phyloP scores from a whole-genome alignment of 2,797 vertebrate species.

The Adelosebastes latens region DNA sequence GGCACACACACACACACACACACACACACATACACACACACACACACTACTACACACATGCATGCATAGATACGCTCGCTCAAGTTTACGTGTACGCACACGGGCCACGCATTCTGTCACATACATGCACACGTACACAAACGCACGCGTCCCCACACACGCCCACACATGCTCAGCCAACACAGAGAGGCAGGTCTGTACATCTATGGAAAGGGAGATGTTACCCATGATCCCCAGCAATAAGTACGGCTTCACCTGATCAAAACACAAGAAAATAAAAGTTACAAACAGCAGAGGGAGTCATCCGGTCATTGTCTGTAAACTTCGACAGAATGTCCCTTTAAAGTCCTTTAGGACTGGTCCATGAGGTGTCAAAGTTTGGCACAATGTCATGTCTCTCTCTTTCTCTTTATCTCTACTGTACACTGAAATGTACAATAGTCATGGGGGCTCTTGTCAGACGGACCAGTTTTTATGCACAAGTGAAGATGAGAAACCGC shows the following conservation, averaged over 20 bases:
- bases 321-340: constrained; percentile 73
- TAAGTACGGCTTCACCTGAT: constrained; percentile 79
- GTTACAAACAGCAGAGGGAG: constrained; percentile 80
- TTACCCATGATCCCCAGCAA: constrained; percentile 78
- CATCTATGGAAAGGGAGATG: constrained; percentile 82
- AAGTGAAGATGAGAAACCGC: constrained; percentile 90
- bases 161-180: constrained; percentile 76
- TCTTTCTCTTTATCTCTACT: constrained; percentile 45
- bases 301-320: constrained; percentile 71
- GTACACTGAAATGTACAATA: constrained; percentile 64
- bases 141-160: constrained; percentile 25
- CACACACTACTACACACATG: constrained; percentile 76
- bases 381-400: constrained; percentile 80
- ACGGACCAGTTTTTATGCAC: constrained; percentile 88
- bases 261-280: constrained; percentile 80
- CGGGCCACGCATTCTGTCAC: constrained; percentile 48
- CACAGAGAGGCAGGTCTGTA: constrained; percentile 85
- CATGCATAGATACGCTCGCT: constrained; percentile 79
- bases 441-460: constrained; percentile 61
- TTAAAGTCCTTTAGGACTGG: constrained; percentile 71
- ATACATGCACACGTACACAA: constrained; percentile 54
- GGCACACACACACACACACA: constrained; percentile 63
- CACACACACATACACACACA: constrained; percentile 48
- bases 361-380: constrained; percentile 80
- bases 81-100: constrained; percentile 64